Evolutionary conservation across 2,797 vertebrate genomes (phyloP).

Genomic region (Xiphophorus birchmanni): DNA sequence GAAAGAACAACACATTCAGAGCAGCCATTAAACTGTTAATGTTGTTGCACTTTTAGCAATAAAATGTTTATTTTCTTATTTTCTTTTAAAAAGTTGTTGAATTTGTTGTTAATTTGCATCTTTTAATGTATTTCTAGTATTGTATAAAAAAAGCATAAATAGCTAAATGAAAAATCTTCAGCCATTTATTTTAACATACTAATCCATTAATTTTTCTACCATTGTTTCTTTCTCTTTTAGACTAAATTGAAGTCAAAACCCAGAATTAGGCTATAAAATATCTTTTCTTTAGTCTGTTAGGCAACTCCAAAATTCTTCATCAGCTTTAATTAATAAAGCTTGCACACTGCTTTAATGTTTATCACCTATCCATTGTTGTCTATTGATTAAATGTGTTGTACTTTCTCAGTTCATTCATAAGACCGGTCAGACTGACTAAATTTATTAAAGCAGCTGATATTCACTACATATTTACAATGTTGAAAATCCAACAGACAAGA

Average conservation of each 20-base stretch:
- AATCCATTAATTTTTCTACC: too few relatives aligned
- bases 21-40: too few relatives aligned
- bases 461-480: slow-evolving; percentile 1
- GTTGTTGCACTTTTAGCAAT: too few relatives aligned
- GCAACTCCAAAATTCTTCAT: not conserved
- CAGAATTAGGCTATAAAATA: not conserved
- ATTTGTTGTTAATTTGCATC: too few relatives aligned
- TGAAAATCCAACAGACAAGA: not conserved
- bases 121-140: too few relatives aligned
- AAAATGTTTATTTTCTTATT: too few relatives aligned
- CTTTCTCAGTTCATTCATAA: not conserved
- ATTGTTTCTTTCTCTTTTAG: not conserved
- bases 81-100: too few relatives aligned
- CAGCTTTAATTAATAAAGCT: not conserved
- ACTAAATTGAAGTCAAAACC: not conserved
- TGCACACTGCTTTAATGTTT: not conserved
- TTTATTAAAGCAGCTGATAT: not conserved
- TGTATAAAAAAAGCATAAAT: too few relatives aligned
- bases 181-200: too few relatives aligned
- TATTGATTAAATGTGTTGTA: not conserved
- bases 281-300: not conserved
- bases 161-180: too few relatives aligned
- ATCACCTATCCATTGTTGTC: not conserved
- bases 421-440: not conserved
- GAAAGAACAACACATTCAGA: too few relatives aligned